Conservation (phyloP, 2,797 vertebrate species). For the Melanotaenia nigrans region DNA sequence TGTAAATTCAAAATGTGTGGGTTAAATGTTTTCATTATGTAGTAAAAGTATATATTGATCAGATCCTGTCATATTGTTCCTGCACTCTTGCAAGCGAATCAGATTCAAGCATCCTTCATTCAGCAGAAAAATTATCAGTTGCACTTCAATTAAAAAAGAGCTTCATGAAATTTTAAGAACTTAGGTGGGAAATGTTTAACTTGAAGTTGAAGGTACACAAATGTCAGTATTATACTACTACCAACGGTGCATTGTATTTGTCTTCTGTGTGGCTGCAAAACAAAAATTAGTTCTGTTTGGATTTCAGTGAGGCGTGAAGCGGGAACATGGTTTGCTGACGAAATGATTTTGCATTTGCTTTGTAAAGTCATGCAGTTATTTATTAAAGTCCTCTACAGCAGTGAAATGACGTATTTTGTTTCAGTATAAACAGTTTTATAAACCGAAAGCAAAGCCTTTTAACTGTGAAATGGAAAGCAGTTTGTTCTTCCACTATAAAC, state of each 20-base stretch:
- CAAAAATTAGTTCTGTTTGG: not conserved
- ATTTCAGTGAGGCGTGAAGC: not conserved
- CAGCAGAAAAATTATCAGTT: not conserved
- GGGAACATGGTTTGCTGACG: not conserved
- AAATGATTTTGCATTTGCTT: constrained; percentile 14
- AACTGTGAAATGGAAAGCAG: constrained; percentile 18
- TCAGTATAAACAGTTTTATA: constrained; percentile 3
- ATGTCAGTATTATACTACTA: not conserved
- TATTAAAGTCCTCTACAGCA: constrained; percentile 16
- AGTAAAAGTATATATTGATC: not conserved
- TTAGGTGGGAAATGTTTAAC: not conserved
- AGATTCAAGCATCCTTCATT: not conserved
- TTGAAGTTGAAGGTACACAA: not conserved
- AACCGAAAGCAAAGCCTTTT: not conserved
- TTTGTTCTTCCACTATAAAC: not conserved
- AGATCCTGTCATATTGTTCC: not conserved
- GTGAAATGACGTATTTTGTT: constrained; percentile 1
- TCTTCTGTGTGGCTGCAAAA: not conserved
- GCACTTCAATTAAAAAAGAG: constrained; percentile 10
- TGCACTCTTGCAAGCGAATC: not conserved
- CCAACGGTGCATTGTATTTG: not conserved
- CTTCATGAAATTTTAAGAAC: not conserved
- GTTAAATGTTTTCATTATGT: not conserved
- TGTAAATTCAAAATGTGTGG: not conserved
- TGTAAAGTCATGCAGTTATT: constrained; percentile 23